Evolutionary conservation across 2,888 invertebrate genomes (phyloP), one percentile per base, ranked within the genome.

Genomic region (Andrena hattorfiana): DNA sequence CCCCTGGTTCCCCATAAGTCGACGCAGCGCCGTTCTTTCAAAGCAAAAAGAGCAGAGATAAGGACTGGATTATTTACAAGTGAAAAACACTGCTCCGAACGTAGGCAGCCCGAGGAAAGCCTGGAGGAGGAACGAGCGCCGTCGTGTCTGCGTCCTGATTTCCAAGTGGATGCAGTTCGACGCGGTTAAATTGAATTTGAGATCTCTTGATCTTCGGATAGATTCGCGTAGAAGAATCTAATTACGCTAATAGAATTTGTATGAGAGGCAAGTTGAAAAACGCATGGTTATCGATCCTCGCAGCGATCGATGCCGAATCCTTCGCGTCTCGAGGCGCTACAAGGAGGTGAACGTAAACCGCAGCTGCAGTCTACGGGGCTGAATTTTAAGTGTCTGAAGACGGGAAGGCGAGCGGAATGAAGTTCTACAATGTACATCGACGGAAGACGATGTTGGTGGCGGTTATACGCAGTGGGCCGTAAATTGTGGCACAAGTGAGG

Each of bases 171-270:
- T 30, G 49, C 49, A 23, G 26, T 2, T 16, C 8, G 6, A 7
- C 7, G 16, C 20, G 30, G 64, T 32, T 59, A 64, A 77, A 77
- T 72, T 66, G 26, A 35, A 77, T 71, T 59, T 48, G 5, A 71
- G 32, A n/a, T 30, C 51, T 42, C 51, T 56, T n/a, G 62, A 69
- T 54, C 42, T 56, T 76, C n/a, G 26, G 20, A 23, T n/a, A 26
- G 28, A 23, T n/a, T 59, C 64, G 16, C 64, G 10, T 1, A 2
- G 56, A 32, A 8, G 30, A 71, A 49, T 72, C 56, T n/a, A 49
- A 71, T 77, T 64, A 64, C 2, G 7, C 56, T 64, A 59, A 77
- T 54, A 49, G 42, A 28, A 64, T 72, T 77, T 64, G 48, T 26
- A 20, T 7, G 30, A 54, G 69, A n/a, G 6, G 60, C 23, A 20